A percentile compares a stretch with the other conserved stretches of the same genome.
Evolutionary conservation across 2,888 invertebrate genomes (phyloP).

Genomic region (Andrena praecox): DNA sequence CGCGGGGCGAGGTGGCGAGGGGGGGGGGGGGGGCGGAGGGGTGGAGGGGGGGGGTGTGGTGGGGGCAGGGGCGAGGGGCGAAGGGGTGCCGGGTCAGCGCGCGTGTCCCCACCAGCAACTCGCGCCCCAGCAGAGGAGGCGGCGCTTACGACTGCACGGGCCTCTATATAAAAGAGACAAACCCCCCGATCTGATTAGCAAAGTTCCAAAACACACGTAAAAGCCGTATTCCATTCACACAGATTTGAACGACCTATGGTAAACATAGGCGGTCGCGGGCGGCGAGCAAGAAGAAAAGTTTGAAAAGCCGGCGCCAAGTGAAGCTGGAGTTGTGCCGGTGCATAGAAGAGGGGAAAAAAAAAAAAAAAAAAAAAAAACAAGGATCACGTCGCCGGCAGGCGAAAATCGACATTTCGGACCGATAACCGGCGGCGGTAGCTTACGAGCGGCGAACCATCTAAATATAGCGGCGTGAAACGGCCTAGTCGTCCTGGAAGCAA

Average conservation of each 20-base stretch:
- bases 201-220: conserved; percentile 73
- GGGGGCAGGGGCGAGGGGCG: background rate
- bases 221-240: conserved; percentile 56
- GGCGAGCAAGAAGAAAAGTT: background rate
- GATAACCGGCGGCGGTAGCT: background rate
- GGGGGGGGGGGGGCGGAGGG: background rate
- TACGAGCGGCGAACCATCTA: background rate
- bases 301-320: background rate
- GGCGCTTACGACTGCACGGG: conserved; percentile 72
- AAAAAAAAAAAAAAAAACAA: no score
- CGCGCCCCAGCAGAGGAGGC: conserved; percentile 69
- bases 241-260: conserved; percentile 25
- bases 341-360: background rate
- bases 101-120: conserved; percentile 52
- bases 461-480: conserved; percentile 12
- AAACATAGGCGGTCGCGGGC: background rate
- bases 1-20: background rate
- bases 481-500: background rate
- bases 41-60: background rate
- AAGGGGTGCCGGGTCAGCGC: conserved; percentile 35
- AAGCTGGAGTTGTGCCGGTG: background rate
- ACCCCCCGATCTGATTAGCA: conserved; percentile 83
- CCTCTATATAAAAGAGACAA: conserved; percentile 82
- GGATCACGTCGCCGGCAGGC: background rate
- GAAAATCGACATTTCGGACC: background rate